phyloP scores from a whole-genome alignment of 2,113 vertebrate genomes.

The Kobus ellipsiprymnus region DNA sequence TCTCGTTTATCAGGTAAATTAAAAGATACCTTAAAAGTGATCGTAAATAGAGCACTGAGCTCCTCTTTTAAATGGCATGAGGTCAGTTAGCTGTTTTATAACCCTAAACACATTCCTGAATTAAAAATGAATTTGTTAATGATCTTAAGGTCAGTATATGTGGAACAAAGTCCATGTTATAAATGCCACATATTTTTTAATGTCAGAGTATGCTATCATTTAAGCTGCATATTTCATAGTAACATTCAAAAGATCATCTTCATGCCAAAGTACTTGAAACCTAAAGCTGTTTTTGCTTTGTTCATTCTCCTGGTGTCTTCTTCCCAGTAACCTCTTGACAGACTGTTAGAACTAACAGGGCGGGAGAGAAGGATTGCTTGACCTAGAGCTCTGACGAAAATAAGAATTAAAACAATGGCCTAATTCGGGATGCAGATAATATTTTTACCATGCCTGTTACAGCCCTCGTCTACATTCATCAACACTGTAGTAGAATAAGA shows the following conservation, averaged over 20 bases:
- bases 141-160: slow-evolving; percentile 23
- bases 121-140: slow-evolving; percentile 37
- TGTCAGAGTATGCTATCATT: not conserved
- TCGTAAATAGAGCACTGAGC: not conserved
- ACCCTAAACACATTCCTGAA: not conserved
- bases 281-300: slow-evolving; percentile 35
- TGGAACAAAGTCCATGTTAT: slow-evolving; percentile 22
- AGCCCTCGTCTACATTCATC: slow-evolving; percentile 70
- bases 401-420: slow-evolving; percentile 67
- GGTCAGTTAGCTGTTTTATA: slow-evolving; percentile 9
- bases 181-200: slow-evolving; percentile 13
- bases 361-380: slow-evolving; percentile 64
- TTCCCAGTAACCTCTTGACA: slow-evolving; percentile 15
- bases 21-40: not conserved
- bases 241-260: slow-evolving; percentile 32
- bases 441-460: slow-evolving; percentile 70
- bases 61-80: not conserved
- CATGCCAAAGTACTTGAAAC: not conserved
- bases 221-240: slow-evolving; percentile 16
- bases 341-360: slow-evolving; percentile 39
- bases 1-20: not conserved
- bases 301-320: not conserved
- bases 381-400: slow-evolving; percentile 62
- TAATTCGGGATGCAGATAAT: slow-evolving; percentile 74
- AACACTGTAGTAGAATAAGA: slow-evolving; percentile 75